Evolutionary conservation across 2,888 invertebrate species (phyloP).

Genomic region (Cataglyphis livida): DNA sequence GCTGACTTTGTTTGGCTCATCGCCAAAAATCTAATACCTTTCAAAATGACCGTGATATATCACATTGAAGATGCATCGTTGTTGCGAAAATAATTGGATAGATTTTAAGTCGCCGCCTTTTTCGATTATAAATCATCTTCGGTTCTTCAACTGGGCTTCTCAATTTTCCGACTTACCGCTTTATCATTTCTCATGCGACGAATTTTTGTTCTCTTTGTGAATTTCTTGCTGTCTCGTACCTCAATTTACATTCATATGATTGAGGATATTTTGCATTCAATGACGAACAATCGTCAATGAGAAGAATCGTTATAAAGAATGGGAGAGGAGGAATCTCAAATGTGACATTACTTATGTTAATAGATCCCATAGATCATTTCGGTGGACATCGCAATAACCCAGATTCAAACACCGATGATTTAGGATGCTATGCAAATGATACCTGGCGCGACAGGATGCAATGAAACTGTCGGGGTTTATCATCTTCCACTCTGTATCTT

Average conservation of each 20-base stretch:
- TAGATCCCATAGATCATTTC: slow-evolving; percentile 33
- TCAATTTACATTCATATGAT: slow-evolving; percentile 17
- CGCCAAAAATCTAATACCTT: slow-evolving; percentile 63
- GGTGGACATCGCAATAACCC: slow-evolving; percentile 50
- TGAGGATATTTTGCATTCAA: slow-evolving; percentile 17
- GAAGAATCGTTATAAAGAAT: slow-evolving; percentile 17
- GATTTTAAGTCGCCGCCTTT: slow-evolving; percentile 53
- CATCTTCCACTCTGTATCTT: slow-evolving; percentile 25
- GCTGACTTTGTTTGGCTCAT: slow-evolving; percentile 60
- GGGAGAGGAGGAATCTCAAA: slow-evolving; percentile 20
- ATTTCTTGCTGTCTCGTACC: background rate
- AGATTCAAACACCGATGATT: slow-evolving; percentile 53
- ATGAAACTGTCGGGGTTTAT: slow-evolving; percentile 55
- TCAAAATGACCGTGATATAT: slow-evolving; percentile 63
- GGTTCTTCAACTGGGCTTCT: slow-evolving; percentile 50
- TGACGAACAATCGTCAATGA: slow-evolving; percentile 8
- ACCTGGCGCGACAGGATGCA: slow-evolving; percentile 49
- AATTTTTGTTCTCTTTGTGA: background rate
- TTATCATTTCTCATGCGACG: slow-evolving; percentile 4
- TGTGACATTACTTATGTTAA: slow-evolving; percentile 52
- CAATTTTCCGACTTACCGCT: slow-evolving; percentile 55
- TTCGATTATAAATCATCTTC: slow-evolving; percentile 62
- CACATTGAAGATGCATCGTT: slow-evolving; percentile 67
- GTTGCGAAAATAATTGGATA: slow-evolving; percentile 72
- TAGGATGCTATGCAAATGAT: slow-evolving; percentile 52